Base-by-base conservation (phyloP, 2,888 invertebrate species). In the Eristalinus aeneus region DNA sequence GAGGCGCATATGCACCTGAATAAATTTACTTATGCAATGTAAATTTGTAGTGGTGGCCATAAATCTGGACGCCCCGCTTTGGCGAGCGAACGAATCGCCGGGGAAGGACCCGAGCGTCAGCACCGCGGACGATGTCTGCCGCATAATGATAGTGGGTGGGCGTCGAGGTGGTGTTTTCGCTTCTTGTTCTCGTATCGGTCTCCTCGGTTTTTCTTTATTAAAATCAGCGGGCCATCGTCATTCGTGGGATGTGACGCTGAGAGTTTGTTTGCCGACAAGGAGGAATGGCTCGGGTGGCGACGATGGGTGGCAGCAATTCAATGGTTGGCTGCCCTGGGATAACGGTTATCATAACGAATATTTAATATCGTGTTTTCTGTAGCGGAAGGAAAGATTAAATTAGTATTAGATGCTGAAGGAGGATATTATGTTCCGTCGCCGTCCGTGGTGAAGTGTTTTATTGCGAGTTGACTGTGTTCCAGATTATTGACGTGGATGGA, bases 341-440 rank as follows among this genome's bases (percentile, higher is more conserved):
- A 64, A 76, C 76, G 80, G 76, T 80, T 76, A 85, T 80, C 85
- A 85, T 73, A 80, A 73, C 73, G 85, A 80, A 85, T 85, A 80
- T 80, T 85, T 80, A 85, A 85, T 76, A 85, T 81, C 73, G 76
- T 69, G 68, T 85, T 81, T 80, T 84, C 60, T 73, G 76, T 73
- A 81, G 85, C 85, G 80, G 80, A 85, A 85, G 63, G 80, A 80
- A 72, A 85, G 76, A 80, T 85, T 85, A 85, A 85, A 85, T 76
- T 85, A 76, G 72, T 80, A 60, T 69, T 68, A 64, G 79, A 84
- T 68, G 61, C 72, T 63, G 39, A 67, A 54, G 68, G 22, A 73
- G 76, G 60, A 69, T 80, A 60, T 72, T 80, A 68, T 76, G 56
- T 71, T 75, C 46, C 54, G 58, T 22, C 12, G 58, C 27, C 12